A percentile compares a stretch with the other conserved stretches of the same genome.
Conservation (phyloP, 2,797 vertebrate species). For the Smutsia temminckii region DNA sequence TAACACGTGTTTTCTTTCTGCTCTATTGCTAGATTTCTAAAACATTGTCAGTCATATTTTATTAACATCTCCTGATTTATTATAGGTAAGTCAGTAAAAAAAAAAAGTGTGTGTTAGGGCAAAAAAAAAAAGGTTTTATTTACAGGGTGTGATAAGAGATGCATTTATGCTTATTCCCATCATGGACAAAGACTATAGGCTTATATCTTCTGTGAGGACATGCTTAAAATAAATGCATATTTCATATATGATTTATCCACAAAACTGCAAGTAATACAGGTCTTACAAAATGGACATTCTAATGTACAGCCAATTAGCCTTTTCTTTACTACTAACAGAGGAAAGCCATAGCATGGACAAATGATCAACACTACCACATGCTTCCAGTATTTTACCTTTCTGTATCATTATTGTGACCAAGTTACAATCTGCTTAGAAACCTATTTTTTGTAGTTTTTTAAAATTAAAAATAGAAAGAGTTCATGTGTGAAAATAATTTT, state of each 20-base stretch:
- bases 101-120: background rate
- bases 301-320: background rate
- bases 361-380: background rate
- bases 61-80: constrained; percentile 14
- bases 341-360: background rate
- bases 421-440: background rate
- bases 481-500: constrained; percentile 2
- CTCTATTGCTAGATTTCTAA: constrained; percentile 6
- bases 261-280: background rate
- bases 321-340: constrained; percentile 4
- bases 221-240: constrained; percentile 24
- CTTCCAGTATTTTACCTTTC: background rate
- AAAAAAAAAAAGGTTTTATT: constrained; percentile 17
- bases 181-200: background rate
- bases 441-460: background rate
- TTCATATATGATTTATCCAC: constrained; percentile 32
- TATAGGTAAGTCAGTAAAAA: background rate
- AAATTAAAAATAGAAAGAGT: background rate
- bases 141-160: background rate
- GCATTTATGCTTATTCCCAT: constrained; percentile 26
- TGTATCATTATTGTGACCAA: background rate
- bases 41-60: background rate
- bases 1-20: background rate
- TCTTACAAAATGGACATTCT: background rate
- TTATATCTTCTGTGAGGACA: background rate